Percentiles rank a stretch among this genome's conserved stretches.
Evolutionary conservation across 1,140 invertebrate genomes (phyloP).

Genomic region (Campodea augens): DNA sequence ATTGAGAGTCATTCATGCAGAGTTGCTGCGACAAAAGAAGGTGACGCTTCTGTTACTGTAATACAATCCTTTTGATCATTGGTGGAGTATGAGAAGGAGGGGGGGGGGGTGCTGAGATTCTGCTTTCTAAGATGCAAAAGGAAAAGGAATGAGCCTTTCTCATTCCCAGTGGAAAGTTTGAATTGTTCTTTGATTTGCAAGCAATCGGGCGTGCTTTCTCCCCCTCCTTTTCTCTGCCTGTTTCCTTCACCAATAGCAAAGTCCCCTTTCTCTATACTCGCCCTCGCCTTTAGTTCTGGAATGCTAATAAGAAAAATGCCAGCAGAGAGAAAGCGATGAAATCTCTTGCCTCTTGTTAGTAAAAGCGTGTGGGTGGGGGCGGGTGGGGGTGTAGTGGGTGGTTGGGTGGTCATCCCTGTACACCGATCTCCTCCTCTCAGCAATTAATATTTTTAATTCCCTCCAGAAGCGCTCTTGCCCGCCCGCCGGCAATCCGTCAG

Average conservation of each 20-base stretch:
- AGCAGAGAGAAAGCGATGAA: not conserved
- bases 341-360: no score
- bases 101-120: not conserved
- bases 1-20: not conserved
- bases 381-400: no score
- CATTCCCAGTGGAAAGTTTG: not conserved
- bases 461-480: not conserved
- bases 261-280: no score
- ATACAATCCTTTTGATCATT: not conserved
- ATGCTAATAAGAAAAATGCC: constrained; percentile 1
- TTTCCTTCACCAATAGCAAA: not conserved
- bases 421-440: no score
- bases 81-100: no score
- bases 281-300: no score
- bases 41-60: not conserved
- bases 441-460: constrained; percentile 1
- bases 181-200: not conserved
- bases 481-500: not conserved
- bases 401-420: no score
- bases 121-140: not conserved
- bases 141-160: not conserved
- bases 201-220: not conserved
- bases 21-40: not conserved
- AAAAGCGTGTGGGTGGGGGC: no score
- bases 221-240: no score